A percentile compares a stretch with the other conserved stretches of the same genome.
Evolutionary conservation across 2,113 vertebrate species (phyloP).

Genomic region (Aegithalos caudatus): DNA sequence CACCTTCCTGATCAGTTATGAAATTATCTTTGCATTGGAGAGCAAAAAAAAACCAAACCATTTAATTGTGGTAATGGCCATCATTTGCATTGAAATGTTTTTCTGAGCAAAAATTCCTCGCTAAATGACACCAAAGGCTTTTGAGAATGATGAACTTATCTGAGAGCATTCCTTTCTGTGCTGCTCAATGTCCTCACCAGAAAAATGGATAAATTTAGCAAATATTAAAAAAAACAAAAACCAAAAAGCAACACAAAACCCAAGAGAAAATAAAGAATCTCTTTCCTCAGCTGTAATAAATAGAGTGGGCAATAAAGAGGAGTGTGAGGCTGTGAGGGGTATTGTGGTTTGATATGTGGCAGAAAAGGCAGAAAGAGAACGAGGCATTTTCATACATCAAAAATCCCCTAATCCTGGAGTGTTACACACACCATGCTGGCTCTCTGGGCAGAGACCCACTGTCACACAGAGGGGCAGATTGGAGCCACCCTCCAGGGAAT

Average conservation of each 20-base stretch:
- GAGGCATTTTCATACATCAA: not conserved
- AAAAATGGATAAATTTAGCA: slow-evolving; percentile 45
- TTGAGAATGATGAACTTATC: slow-evolving; percentile 14
- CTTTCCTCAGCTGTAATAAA: slow-evolving; percentile 16
- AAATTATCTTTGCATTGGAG: not conserved
- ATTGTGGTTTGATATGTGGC: not conserved
- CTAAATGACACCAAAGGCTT: slow-evolving; percentile 20
- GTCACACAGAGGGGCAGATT: not conserved
- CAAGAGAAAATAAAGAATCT: not conserved
- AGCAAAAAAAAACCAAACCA: not conserved
- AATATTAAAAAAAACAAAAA: not conserved
- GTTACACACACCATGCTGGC: not conserved
- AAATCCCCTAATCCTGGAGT: not conserved
- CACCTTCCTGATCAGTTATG: not conserved
- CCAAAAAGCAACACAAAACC: not conserved
- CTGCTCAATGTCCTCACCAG: not conserved
- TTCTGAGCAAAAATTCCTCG: not conserved
- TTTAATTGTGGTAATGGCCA: slow-evolving; percentile 5
- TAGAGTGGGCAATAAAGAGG: not conserved
- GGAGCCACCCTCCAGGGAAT: not conserved
- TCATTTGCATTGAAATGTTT: slow-evolving; percentile 44
- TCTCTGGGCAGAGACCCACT: not conserved
- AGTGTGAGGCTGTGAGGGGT: not conserved
- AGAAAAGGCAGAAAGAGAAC: not conserved
- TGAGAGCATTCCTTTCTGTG: not conserved